Conservation (phyloP, 2,113 vertebrate species). For the Petrocephalus microphthalmus region DNA sequence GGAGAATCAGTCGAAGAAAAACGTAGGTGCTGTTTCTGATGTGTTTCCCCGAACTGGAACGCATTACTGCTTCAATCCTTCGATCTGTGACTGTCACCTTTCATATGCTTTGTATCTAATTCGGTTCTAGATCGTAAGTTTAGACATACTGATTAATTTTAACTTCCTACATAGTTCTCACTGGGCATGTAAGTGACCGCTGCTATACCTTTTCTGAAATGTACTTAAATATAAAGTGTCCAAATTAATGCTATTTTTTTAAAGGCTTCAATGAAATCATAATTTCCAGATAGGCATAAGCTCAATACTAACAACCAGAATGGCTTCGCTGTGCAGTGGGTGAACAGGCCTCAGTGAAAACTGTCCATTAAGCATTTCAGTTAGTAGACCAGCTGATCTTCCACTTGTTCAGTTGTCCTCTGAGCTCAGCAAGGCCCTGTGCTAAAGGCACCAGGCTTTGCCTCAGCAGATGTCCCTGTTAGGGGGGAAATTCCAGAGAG, state of each 20-base stretch:
- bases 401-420: background rate
- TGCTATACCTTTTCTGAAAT: background rate
- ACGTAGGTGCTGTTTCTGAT: constrained; percentile 55
- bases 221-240: too few species aligned
- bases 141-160: background rate
- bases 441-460: background rate
- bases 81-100: background rate
- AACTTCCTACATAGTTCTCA: background rate
- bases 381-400: background rate
- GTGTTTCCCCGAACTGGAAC: background rate
- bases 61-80: too few species aligned
- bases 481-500: background rate
- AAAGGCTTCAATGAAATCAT: background rate
- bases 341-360: background rate
- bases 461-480: background rate
- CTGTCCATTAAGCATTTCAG: background rate
- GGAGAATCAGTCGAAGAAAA: constrained; percentile 47
- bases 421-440: background rate
- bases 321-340: background rate
- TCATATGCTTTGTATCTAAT: background rate
- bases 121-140: background rate
- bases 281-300: background rate
- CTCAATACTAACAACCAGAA: background rate
- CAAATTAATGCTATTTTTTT: too few species aligned
- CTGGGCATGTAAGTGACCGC: background rate